phyloP scores from a whole-genome alignment of 2,797 vertebrate species.

The Syngnathus acus region DNA sequence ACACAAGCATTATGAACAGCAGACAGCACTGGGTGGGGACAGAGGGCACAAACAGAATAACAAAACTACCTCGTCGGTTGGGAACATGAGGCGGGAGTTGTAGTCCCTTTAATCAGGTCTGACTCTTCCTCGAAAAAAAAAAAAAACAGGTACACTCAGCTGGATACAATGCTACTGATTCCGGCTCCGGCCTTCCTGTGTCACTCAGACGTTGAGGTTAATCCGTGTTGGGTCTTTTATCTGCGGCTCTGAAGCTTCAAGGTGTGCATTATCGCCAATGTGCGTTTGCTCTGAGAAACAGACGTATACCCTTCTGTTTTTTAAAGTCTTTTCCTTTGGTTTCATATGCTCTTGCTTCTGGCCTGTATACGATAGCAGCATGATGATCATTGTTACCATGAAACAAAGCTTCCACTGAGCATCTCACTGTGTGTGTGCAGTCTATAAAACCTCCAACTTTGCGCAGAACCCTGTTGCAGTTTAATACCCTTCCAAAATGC shows the following conservation, averaged over 20 bases:
- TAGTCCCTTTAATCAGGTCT: slow-evolving; percentile 43
- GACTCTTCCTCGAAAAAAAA: slow-evolving; percentile 29
- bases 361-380: slow-evolving; percentile 35
- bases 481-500: slow-evolving; percentile 61
- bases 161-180: neutral
- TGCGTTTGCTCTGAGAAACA: slow-evolving; percentile 23
- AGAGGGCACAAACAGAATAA: slow-evolving; percentile 62
- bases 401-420: slow-evolving; percentile 51
- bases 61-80: slow-evolving; percentile 63
- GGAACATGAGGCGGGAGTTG: slow-evolving; percentile 47
- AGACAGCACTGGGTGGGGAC: slow-evolving; percentile 62
- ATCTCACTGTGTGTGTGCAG: slow-evolving; percentile 27
- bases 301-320: slow-evolving; percentile 32
- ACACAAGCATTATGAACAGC: slow-evolving; percentile 66
- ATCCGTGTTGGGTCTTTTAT: slow-evolving; percentile 13
- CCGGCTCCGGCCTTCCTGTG: slow-evolving; percentile 7
- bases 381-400: slow-evolving; percentile 50
- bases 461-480: slow-evolving; percentile 31
- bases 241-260: slow-evolving; percentile 29
- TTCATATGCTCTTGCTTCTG: slow-evolving; percentile 22
- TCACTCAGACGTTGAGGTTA: slow-evolving; percentile 20
- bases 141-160: slow-evolving; percentile 15
- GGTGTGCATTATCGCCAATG: slow-evolving; percentile 28
- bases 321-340: slow-evolving; percentile 25
- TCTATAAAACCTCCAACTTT: slow-evolving; percentile 51